Base-by-base conservation (phyloP, 2,888 invertebrate genomes). In the Osmoderma eremita region DNA sequence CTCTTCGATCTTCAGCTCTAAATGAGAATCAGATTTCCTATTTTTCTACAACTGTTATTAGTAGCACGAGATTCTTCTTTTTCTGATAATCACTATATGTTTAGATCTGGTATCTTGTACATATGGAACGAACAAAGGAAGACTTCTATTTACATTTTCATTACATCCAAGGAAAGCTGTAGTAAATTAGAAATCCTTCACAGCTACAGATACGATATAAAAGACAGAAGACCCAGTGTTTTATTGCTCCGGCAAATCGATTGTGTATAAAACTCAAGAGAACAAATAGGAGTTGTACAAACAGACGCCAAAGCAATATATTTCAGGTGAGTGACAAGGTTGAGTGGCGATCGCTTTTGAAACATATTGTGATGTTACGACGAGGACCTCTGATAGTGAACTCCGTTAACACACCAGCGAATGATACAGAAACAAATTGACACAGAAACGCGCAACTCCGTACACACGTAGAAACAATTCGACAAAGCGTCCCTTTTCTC, bases 311-410 rank as follows among this genome's bases (percentile, higher is more conserved):
- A 72, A 71, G 75, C 73, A 76, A 76, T 75, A 75, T 74, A 76
- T 74, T 74, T 74, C 73, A 75, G 75, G 75, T 74, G 76, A 75
- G 73, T 75, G 76, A 76, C 75, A 74, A 74, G 72, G 72, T 74
- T 73, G 73, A 73, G 73, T 72, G 74, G 75, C 75, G 73, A 76
- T 76, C 74, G 75, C 71, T 75, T 74, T 71, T 74, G 72, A 68
- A 74, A 72, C 75, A 75, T 75, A 75, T 75, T 75, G 75, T 74
- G 75, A 74, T 74, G 72, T 70, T 66, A 70, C 69, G 30, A 18
- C 48, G 20, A 56, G 54, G 58, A 65, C 39, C 41, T 30, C 49
- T 20, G 50, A 15, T 54, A 45, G 39, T 17, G 39, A 65, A 58
- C 39, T 58, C 54, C 54, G 41, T 42, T 56, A 61, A 30, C 45